Percentiles rank a stretch among this genome's conserved stretches.
phyloP scores from a whole-genome alignment of 92 coral and sea anemone species.

The Siderastrea radians region DNA sequence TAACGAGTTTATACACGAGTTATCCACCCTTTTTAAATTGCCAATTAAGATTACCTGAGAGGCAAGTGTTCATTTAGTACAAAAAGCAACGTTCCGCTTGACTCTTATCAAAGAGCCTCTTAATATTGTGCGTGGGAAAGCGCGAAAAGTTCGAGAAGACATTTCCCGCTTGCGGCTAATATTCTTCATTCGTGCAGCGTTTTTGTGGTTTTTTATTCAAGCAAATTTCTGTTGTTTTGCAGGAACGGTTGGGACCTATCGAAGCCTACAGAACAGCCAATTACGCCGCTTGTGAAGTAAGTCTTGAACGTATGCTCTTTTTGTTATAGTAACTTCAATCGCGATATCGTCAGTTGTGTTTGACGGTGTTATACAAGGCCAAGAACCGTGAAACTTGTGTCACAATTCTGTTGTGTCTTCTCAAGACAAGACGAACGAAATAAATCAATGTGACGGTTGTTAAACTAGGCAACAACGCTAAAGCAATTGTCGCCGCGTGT shows the following conservation, averaged over 20 bases:
- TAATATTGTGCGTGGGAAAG: constrained; percentile 53
- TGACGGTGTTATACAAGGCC: not conserved
- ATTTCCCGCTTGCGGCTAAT: not conserved
- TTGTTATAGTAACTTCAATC: not conserved
- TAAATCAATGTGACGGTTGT: no score
- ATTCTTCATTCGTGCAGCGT: not conserved
- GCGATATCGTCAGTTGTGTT: not conserved
- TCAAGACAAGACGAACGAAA: no score
- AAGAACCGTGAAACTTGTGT: no score
- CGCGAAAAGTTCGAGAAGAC: constrained; percentile 10
- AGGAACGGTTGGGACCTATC: not conserved
- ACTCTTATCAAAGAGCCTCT: constrained; percentile 27
- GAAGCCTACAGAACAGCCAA: not conserved
- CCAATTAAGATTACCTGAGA: constrained; percentile 35
- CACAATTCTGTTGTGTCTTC: no score
- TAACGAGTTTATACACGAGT: constrained; percentile 24
- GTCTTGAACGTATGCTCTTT: not conserved
- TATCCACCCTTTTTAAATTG: constrained; percentile 4
- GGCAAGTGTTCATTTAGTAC: not conserved
- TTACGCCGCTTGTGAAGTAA: constrained; percentile 4
- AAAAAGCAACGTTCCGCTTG: constrained; percentile 29
- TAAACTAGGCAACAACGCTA: no score
- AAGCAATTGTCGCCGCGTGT: no score
- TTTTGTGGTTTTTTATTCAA: not conserved
- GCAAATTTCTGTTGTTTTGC: not conserved